Conservation (phyloP, 2,113 vertebrate species). For the Gracilinanus agilis region DNA sequence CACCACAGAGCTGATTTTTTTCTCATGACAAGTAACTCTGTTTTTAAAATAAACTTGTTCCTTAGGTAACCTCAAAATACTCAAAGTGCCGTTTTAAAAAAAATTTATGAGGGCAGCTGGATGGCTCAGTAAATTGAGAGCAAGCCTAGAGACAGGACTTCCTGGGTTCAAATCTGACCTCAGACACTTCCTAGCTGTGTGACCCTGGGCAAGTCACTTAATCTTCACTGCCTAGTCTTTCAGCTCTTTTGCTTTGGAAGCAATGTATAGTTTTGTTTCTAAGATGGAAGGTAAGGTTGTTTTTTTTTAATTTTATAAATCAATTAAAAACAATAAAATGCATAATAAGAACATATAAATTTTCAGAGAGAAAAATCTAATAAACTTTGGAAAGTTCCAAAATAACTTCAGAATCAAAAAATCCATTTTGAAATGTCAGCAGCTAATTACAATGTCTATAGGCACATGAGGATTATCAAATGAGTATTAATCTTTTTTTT, state of each 20-base stretch:
- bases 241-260: too few relatives aligned
- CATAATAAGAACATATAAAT: not conserved
- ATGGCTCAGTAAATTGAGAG: too few relatives aligned
- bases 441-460: not conserved
- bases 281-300: too few relatives aligned
- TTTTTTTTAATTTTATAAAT: not conserved
- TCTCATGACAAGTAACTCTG: not conserved
- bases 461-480: not conserved
- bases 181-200: too few relatives aligned
- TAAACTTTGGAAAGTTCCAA: not conserved
- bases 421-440: not conserved
- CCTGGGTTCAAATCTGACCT: too few relatives aligned
- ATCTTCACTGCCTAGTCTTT: too few relatives aligned
- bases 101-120: too few relatives aligned
- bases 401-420: constrained; percentile 18
- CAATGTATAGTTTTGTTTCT: too few relatives aligned
- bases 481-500: not conserved
- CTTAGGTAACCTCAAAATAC: not conserved
- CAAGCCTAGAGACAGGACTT: too few relatives aligned
- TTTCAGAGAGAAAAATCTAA: constrained; percentile 18
- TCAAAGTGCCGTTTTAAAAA: not conserved
- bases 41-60: not conserved
- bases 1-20: not conserved
- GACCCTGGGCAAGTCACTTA: too few relatives aligned
- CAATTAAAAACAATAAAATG: not conserved